Percentiles rank a stretch among this genome's conserved stretches.
phyloP scores from a whole-genome alignment of 2,113 vertebrate species.

The Brachyhypopomus occidentalis region DNA sequence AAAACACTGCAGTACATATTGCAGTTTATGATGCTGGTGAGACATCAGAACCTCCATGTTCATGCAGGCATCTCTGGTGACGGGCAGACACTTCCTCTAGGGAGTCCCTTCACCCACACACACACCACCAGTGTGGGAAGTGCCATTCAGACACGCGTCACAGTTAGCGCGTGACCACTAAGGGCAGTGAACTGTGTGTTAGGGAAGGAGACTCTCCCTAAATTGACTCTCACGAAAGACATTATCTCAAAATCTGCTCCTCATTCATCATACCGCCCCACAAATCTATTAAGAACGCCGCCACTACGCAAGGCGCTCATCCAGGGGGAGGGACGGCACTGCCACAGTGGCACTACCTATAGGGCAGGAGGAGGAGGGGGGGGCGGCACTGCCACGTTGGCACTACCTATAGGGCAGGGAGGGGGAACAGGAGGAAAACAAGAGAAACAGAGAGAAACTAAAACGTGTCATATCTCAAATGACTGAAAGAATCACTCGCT shows the following conservation, averaged over 20 bases:
- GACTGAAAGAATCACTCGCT: slow-evolving; percentile 40
- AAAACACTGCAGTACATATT: neutral
- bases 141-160: neutral
- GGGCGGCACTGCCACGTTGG: slow-evolving; percentile 49
- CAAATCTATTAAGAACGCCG: slow-evolving; percentile 55
- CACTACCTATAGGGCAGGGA: slow-evolving; percentile 63
- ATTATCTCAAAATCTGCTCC: slow-evolving; percentile 47
- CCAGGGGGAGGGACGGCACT: slow-evolving; percentile 2
- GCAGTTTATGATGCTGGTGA: neutral
- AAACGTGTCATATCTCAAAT: slow-evolving; percentile 46
- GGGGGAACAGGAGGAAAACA: neutral
- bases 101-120: neutral
- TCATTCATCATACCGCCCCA: slow-evolving; percentile 53
- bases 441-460: neutral
- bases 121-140: neutral
- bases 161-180: slow-evolving; percentile 14
- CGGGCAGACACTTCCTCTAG: neutral
- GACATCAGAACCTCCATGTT: neutral
- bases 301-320: neutral
- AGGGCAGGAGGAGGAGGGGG: slow-evolving; percentile 56
- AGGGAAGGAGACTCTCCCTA: neutral
- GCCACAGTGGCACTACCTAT: slow-evolving; percentile 62
- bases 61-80: slow-evolving; percentile 1
- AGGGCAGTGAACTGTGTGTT: slow-evolving; percentile 9
- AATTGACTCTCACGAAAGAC: neutral